phyloP scores from a whole-genome alignment of 2,113 vertebrate species.

The Bos javanicus region DNA sequence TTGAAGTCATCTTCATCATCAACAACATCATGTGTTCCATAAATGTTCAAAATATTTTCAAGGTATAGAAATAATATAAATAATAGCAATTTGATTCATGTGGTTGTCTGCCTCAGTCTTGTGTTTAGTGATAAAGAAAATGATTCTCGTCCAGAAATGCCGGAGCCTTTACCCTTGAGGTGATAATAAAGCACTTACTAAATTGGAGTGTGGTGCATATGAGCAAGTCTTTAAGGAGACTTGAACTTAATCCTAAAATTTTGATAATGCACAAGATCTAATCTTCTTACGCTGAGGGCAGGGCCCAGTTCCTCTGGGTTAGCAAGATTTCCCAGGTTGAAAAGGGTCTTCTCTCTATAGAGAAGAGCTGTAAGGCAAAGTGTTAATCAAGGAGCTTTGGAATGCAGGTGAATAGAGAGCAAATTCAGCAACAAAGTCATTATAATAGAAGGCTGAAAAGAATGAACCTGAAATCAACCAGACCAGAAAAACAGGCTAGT shows the following conservation, averaged over 20 bases:
- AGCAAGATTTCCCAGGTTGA: background rate
- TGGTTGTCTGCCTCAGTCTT: background rate
- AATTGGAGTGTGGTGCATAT: background rate
- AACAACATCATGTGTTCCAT: background rate
- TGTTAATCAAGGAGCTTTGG: background rate
- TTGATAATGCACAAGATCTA: background rate
- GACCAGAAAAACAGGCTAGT: background rate
- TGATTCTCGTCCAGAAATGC: background rate
- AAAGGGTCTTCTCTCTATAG: background rate
- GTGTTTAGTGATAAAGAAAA: background rate
- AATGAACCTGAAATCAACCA: background rate
- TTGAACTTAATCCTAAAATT: background rate
- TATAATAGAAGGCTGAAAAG: background rate
- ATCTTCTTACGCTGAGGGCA: background rate
- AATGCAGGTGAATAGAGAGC: background rate
- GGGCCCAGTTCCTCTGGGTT: background rate
- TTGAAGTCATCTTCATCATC: background rate
- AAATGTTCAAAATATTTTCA: background rate
- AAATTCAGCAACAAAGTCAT: background rate
- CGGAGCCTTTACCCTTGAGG: background rate
- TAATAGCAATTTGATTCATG: background rate
- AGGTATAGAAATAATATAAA: background rate
- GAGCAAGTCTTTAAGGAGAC: background rate
- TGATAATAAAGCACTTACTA: background rate
- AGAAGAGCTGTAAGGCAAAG: background rate